Evolutionary conservation across 2,113 vertebrate species (phyloP).

Genomic region (Spilogale gracilis): DNA sequence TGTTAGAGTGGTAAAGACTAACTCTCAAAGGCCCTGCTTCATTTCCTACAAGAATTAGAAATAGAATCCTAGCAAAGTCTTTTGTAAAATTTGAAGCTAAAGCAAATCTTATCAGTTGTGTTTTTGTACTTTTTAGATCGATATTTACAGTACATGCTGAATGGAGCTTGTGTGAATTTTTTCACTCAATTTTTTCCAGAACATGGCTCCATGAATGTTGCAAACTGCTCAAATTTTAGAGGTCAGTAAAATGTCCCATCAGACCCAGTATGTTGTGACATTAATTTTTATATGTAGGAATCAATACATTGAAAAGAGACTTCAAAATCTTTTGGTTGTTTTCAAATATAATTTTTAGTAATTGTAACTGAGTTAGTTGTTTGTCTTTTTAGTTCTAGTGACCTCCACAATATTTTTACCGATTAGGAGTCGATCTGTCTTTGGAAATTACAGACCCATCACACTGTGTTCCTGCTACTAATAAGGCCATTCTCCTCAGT

Average conservation of each 20-base stretch:
- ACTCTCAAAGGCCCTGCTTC: neutral
- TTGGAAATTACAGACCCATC: neutral
- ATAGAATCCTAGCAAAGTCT: neutral
- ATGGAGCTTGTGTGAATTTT: neutral
- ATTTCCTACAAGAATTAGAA: neutral
- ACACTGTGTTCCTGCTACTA: neutral
- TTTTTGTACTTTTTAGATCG: neutral
- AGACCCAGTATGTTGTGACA: neutral
- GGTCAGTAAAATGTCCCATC: neutral
- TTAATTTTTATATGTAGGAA: constrained; percentile 13
- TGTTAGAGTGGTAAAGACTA: neutral
- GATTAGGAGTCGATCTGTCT: neutral
- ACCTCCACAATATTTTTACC: neutral
- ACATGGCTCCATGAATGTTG: neutral
- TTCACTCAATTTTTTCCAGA: neutral
- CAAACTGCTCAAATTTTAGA: constrained; percentile 5
- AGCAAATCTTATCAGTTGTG: neutral
- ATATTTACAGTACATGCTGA: neutral
- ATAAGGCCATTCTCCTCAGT: neutral
- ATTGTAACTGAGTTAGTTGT: neutral
- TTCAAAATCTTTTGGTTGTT: neutral
- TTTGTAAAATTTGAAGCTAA: neutral
- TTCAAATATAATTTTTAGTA: neutral
- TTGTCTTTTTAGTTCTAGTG: neutral
- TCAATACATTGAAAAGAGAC: neutral